Base-by-base conservation (phyloP, 2,888 invertebrate genomes). In the Xanthia togata region DNA sequence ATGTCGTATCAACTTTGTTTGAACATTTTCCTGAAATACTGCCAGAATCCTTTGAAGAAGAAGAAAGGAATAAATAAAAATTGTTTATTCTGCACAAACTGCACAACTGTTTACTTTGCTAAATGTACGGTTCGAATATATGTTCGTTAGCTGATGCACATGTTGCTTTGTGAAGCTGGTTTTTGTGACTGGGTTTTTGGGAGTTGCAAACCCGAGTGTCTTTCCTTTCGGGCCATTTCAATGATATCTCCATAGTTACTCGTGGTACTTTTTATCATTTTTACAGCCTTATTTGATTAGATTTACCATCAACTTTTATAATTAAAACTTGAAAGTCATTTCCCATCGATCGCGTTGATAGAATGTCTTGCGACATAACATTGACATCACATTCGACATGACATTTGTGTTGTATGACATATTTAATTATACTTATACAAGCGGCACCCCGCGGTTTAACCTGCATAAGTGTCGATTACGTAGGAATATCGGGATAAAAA, bases 1-100 rank as follows among this genome's bases (percentile, higher is more conserved):
- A 31, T 31, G 31, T 31, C 31, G n/a, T 31, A 1, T 31, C 64
- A 65, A 80, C 20, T 80, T 80, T 80, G 53, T 60, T 26, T 55
- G 64, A n/a, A 20, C 31, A 47, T 47, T 26, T 72, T 65, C 35
- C 35, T 59, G 35, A 26, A 12, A 44, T 47, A n/a, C 38, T 60
- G 65, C 80, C 59, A 72, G 64, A 72, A 59, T 60, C 14, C 20
- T 78, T 70, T 41, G 38, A 4, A 38, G 38, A 41, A 9, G 38
- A 41, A 9, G 9, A 9, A 41, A 9, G 9, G 8, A 41, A 41
- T 0, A 9, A 41, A 41, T 9, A 41, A 38, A 41, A 41, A 41
- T 41, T 9, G 38, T 41, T 9, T 41, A 41, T 41, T 41, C 38
- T 41, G 41, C 41, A 41, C 41, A 41, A 41, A 41, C 11, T 41